Conservation (phyloP, 2,888 invertebrate species). For the Opisthograptis luteolata region DNA sequence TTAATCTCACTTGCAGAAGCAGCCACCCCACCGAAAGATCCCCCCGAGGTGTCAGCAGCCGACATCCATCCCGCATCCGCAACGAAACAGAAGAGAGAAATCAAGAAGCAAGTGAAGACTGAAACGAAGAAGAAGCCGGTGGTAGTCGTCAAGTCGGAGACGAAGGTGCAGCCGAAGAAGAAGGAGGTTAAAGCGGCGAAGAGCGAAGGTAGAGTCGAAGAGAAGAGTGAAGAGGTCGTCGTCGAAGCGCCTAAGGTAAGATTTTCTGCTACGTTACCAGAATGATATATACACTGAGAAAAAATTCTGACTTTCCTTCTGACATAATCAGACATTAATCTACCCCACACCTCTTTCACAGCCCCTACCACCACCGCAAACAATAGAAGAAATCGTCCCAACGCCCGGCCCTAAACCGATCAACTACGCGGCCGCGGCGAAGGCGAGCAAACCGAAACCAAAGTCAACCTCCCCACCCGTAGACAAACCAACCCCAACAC, state of each 20-base stretch:
- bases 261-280: no score
- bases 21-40: constrained; percentile 52
- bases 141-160: constrained; percentile 47
- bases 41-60: constrained; percentile 70
- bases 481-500: constrained; percentile 41
- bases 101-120: constrained; percentile 41
- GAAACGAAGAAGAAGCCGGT: constrained; percentile 43
- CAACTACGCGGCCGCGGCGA: constrained; percentile 79
- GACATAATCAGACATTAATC: no score
- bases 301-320: no score
- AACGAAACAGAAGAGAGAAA: constrained; percentile 42
- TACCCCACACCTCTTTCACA: constrained; percentile 34
- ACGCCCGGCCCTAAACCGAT: constrained; percentile 64
- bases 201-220: constrained; percentile 36
- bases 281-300: no score
- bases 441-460: constrained; percentile 69
- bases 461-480: constrained; percentile 49
- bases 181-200: constrained; percentile 36
- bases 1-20: constrained; percentile 42
- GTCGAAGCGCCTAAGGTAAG: constrained; percentile 45
- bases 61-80: constrained; percentile 55
- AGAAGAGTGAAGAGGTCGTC: constrained; percentile 41
- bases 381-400: constrained; percentile 42
- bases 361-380: constrained; percentile 42
- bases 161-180: constrained; percentile 46